Percentiles rank a stretch among this genome's conserved stretches.
Conservation (phyloP, 2,888 invertebrate genomes). For the Leucoptera coffeella region DNA sequence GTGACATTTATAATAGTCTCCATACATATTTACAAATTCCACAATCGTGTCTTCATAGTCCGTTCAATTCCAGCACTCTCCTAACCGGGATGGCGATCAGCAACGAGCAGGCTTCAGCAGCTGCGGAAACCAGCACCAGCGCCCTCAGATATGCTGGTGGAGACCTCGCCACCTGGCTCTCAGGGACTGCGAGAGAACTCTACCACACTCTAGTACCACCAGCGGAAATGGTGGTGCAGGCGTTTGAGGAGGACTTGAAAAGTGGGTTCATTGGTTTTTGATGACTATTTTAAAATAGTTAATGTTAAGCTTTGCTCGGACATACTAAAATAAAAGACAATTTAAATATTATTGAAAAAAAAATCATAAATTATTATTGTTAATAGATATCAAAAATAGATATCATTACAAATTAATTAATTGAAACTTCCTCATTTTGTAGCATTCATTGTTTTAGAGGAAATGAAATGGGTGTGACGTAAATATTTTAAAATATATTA, state of each 20-base stretch:
- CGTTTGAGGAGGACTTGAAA: slow-evolving; percentile 30
- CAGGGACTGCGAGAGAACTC: slow-evolving; percentile 28
- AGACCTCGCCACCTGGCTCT: slow-evolving; percentile 31
- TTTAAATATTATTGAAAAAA: too few species aligned
- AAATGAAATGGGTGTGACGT: too few species aligned
- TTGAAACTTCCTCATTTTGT: too few species aligned
- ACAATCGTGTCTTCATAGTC: too few species aligned
- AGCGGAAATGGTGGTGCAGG: slow-evolving; percentile 29
- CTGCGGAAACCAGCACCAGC: slow-evolving; percentile 20
- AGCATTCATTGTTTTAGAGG: too few species aligned
- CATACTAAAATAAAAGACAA: too few species aligned
- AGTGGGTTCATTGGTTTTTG: slow-evolving; percentile 14
- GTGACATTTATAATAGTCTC: too few species aligned
- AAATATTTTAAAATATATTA: too few species aligned
- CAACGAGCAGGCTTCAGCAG: slow-evolving; percentile 30
- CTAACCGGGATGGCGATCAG: slow-evolving; percentile 37
- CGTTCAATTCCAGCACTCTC: slow-evolving; percentile 21
- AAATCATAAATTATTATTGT: background rate
- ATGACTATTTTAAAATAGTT: background rate
- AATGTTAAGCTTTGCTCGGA: background rate
- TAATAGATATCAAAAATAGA: too few species aligned
- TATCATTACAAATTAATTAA: too few species aligned
- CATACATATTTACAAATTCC: too few species aligned
- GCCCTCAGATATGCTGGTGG: slow-evolving; percentile 31
- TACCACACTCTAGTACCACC: slow-evolving; percentile 34